A percentile compares a stretch with the other conserved stretches of the same genome.
These are phyloP conservation scores for Pararge aegeria DNA, from an alignment of 1,140 invertebrate species.

Conservation along the genomic window DNA sequence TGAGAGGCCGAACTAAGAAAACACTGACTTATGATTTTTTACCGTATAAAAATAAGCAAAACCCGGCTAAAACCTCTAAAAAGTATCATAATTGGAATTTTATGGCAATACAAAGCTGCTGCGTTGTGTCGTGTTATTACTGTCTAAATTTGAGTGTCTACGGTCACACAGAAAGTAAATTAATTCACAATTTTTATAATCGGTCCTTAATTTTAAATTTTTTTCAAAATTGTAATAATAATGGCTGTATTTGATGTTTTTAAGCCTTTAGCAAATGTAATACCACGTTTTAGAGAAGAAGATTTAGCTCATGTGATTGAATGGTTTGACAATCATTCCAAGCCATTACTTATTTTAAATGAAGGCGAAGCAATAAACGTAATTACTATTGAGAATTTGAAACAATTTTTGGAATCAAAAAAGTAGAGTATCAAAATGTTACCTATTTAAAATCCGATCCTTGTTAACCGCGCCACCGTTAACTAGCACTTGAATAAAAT, in stretches of 20 bases:
- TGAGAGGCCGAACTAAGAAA: too few relatives aligned
- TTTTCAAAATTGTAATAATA: background rate
- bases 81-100: too few relatives aligned
- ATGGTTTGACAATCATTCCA: constrained; percentile 58
- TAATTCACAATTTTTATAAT: background rate
- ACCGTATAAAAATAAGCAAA: too few relatives aligned
- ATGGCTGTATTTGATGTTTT: constrained; percentile 44
- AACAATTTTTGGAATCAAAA: constrained; percentile 54
- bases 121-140: too few relatives aligned
- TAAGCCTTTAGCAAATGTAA: constrained; percentile 48
- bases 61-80: too few relatives aligned
- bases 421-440: constrained; percentile 43
- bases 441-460: too few relatives aligned
- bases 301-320: constrained; percentile 48
- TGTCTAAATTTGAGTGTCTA: constrained; percentile 1
- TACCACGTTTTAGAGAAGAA: constrained; percentile 48
- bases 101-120: too few relatives aligned
- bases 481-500: too few relatives aligned
- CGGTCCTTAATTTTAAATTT: background rate
- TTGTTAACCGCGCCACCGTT: too few relatives aligned
- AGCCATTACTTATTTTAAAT: constrained; percentile 45
- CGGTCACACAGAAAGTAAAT: background rate
- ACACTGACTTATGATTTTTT: too few relatives aligned
- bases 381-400: constrained; percentile 57
- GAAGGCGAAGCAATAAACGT: constrained; percentile 47